A percentile compares a stretch with the other conserved stretches of the same genome.
Conservation (phyloP, 2,113 vertebrate genomes). For the Furnarius figulus region DNA sequence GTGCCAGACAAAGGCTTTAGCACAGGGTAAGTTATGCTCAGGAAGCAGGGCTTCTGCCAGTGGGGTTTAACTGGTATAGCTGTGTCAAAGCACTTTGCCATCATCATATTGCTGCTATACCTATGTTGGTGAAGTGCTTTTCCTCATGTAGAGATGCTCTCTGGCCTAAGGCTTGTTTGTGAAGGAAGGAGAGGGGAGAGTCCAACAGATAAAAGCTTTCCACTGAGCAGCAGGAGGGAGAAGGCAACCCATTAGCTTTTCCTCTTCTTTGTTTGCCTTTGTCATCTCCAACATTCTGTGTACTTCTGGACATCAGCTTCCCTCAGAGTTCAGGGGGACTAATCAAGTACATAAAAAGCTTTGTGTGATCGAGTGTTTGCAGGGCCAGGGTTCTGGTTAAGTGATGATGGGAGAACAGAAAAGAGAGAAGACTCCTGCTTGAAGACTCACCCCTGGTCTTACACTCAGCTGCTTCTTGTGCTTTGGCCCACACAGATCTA, state of each 20-base stretch:
- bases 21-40: fast-evolving
- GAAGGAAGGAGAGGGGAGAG: conserved; percentile 15
- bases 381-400: not conserved
- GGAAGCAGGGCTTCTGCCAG: not conserved
- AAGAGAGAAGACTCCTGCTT: not conserved
- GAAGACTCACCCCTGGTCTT: not conserved
- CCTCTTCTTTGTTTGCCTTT: conserved; percentile 15
- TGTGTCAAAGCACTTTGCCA: not conserved
- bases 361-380: not conserved
- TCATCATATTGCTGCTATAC: fast-evolving
- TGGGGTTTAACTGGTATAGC: not conserved
- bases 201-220: conserved; percentile 40
- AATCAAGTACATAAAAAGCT: not conserved
- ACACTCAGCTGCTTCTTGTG: not conserved
- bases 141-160: not conserved
- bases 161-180: conserved; percentile 47
- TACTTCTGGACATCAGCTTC: not conserved
- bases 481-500: not conserved
- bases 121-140: not conserved
- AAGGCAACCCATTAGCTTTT: conserved; percentile 43
- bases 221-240: conserved; percentile 39
- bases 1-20: not conserved
- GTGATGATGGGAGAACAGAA: not conserved
- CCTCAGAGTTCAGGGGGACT: not conserved
- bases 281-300: not conserved